Evolutionary conservation across 2,113 vertebrate genomes (phyloP), one percentile per base, ranked within the genome.

Genomic region (Ursus arctos): DNA sequence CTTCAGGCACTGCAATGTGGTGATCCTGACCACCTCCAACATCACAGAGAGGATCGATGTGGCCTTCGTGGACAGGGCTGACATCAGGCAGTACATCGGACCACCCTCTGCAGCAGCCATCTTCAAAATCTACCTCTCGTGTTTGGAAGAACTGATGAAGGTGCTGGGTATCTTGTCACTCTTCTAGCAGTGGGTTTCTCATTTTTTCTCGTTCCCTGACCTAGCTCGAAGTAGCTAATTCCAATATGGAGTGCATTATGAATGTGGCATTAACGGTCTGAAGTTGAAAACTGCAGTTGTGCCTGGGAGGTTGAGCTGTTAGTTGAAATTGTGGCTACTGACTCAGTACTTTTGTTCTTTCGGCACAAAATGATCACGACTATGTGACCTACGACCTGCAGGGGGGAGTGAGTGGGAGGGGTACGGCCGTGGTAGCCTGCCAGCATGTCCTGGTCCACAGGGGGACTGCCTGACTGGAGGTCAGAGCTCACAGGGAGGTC

Each of bases 121-220:
- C 98, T 99, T 99, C 97, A 99, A 98, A 98, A 99, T 99, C 98
- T 99, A 99, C 97, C 99, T 99, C 72, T 99, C 99, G 22, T 99
- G 99, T 88, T 95, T 99, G 95, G 99, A 99, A 97, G 99, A 99
- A 90, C 98, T 99, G 55, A 99, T 99, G 99, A 99, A 99, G 99
- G 99, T 99, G 96, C 80, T 21, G 76, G 76, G 28, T 8, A 16
- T 22, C 63, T 1, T 7, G 22, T 47, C 21, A 40, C n/a, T n/a
- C 7, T 33, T 24, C 36, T 85, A 16, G 36, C 22, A 3, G 19
- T 71, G 6, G 11, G 0, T 67, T 82, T 71, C 49, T 28, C 18
- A 7, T 1, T 0, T n/a, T 36, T n/a, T 53, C 33, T 26, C 12
- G 4, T 22, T 77, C 12, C 15, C 15, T 72, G 21, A 19, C 6